These are phyloP conservation scores for Gambelia wislizenii DNA, from an alignment of 2,797 vertebrate species.

Conservation along the genomic window DNA sequence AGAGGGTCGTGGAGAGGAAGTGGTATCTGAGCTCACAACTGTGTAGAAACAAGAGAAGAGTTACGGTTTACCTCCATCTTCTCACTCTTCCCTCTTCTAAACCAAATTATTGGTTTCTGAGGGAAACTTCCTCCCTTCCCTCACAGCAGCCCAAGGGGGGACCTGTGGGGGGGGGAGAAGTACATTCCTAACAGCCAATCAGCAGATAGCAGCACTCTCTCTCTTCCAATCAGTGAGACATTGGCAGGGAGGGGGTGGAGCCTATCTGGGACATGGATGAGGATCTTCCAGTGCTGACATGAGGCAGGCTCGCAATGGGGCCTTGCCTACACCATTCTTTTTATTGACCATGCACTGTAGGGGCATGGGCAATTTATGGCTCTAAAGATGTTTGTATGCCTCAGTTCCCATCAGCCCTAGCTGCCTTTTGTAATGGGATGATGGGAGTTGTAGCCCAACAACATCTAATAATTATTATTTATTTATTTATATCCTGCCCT, in stretches of 20 bases:
- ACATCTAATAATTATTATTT: too few relatives aligned
- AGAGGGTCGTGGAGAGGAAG: neutral
- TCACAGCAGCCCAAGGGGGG: neutral
- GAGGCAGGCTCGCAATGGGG: too few relatives aligned
- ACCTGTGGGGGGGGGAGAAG: too few relatives aligned
- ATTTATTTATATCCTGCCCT: too few relatives aligned
- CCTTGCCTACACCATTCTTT: too few relatives aligned
- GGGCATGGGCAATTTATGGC: too few relatives aligned
- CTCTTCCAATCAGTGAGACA: neutral
- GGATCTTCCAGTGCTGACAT: neutral
- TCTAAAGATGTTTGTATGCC: too few relatives aligned
- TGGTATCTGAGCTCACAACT: neutral
- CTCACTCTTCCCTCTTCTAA: neutral
- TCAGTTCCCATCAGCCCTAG: neutral
- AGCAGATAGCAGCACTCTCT: neutral
- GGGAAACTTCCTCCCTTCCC: neutral
- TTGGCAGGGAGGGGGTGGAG: neutral
- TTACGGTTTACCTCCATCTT: neutral
- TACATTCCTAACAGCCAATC: rapidly evolving
- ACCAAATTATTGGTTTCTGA: neutral
- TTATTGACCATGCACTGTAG: too few relatives aligned
- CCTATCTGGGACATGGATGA: neutral
- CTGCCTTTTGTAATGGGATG: neutral
- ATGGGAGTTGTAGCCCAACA: neutral
- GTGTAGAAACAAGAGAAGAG: neutral